Percentiles rank a stretch among this genome's conserved stretches.
phyloP scores from a whole-genome alignment of 2,888 invertebrate species.

The Chloroclysta siterata region DNA sequence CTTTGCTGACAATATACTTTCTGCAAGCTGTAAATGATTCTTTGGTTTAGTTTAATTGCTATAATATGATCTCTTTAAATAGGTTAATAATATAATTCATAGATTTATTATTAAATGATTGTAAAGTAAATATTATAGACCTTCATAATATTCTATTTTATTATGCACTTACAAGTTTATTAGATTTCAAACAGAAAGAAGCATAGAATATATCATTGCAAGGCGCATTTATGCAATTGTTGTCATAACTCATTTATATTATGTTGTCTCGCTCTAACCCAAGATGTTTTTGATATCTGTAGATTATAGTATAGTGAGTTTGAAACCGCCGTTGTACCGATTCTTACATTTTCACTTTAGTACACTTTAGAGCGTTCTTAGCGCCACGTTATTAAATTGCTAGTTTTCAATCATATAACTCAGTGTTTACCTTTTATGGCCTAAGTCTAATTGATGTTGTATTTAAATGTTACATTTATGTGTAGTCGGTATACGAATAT shows the following conservation, averaged over 20 bases:
- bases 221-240: no score
- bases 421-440: conserved; percentile 20
- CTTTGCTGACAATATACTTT: not conserved
- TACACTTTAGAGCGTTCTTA: not conserved
- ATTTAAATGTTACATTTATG: conserved; percentile 29
- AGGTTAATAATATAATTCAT: conserved; percentile 8
- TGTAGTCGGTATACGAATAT: conserved; percentile 29
- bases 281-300: not conserved
- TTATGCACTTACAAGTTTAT: not conserved
- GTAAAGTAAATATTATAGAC: conserved; percentile 4
- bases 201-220: not conserved
- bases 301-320: not conserved
- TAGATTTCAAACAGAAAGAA: not conserved
- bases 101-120: conserved; percentile 9
- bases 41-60: conserved; percentile 11
- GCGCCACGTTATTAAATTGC: not conserved
- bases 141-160: not conserved
- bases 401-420: conserved; percentile 1
- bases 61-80: conserved; percentile 25
- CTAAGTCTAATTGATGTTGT: conserved; percentile 34
- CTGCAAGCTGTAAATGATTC: not conserved
- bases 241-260: no score
- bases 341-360: not conserved
- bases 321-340: not conserved
- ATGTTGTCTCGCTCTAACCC: no score